phyloP scores from a whole-genome alignment of 2,113 vertebrate genomes.

The Pitta sordida region DNA sequence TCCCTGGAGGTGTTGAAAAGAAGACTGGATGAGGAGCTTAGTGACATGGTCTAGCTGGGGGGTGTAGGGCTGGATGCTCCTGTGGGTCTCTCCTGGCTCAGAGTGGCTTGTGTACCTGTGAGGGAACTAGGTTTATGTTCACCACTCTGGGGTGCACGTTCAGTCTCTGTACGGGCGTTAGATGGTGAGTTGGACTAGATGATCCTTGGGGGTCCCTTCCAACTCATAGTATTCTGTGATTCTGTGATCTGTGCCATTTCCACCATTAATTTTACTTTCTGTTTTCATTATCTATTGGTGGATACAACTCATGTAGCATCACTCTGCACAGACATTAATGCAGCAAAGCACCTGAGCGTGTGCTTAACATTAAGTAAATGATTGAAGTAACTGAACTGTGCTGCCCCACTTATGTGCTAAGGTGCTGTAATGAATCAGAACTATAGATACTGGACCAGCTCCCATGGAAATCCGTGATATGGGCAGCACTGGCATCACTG shows the following conservation, averaged over 20 bases:
- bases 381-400: background rate
- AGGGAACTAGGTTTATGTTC: no score
- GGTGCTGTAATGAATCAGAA: background rate
- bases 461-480: background rate
- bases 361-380: background rate
- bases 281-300: background rate
- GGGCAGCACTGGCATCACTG: rapidly evolving
- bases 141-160: no score
- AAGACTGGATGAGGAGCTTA: no score
- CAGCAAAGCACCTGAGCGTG: background rate
- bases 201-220: no score
- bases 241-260: background rate
- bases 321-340: background rate
- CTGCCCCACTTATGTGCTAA: background rate
- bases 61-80: no score
- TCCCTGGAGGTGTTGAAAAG: no score
- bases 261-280: background rate
- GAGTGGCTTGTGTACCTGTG: no score
- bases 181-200: no score
- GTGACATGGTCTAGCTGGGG: no score
- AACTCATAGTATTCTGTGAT: no score
- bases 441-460: background rate
- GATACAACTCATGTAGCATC: background rate
- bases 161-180: no score
- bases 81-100: no score